Evolutionary conservation across 2,113 vertebrate genomes (phyloP).

Genomic region (zebrafish (Danio rerio)): DNA sequence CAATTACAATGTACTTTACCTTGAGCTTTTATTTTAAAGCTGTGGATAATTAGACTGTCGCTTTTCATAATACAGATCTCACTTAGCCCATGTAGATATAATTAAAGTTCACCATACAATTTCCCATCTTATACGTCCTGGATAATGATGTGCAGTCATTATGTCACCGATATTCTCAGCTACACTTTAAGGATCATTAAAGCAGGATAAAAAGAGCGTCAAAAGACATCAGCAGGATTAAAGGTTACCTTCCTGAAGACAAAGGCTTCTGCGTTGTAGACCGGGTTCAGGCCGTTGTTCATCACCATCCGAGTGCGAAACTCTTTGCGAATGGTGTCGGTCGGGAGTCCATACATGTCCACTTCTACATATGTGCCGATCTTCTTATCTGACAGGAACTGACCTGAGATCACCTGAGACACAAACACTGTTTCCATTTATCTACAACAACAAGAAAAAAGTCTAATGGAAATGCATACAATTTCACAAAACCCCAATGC

Average conservation of each 20-base stretch:
- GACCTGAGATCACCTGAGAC: slow-evolving; percentile 85
- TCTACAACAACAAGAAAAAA: too few relatives aligned
- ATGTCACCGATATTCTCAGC: neutral
- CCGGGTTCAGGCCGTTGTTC: slow-evolving; percentile 90
- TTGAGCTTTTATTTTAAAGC: too few relatives aligned
- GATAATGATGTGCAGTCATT: slow-evolving; percentile 12
- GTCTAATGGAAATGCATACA: too few relatives aligned
- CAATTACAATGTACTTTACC: too few relatives aligned
- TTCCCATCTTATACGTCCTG: neutral
- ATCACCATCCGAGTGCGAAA: slow-evolving; percentile 91
- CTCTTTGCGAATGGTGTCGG: slow-evolving; percentile 89
- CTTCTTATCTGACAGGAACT: slow-evolving; percentile 90
- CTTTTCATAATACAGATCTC: slow-evolving; percentile 12
- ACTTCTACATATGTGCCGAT: slow-evolving; percentile 89
- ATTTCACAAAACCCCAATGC: too few relatives aligned
- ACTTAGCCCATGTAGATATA: neutral
- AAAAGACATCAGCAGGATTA: neutral
- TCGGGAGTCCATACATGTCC: slow-evolving; percentile 89
- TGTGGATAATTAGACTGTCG: neutral
- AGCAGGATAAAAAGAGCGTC: neutral
- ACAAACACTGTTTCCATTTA: neutral
- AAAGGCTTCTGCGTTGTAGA: slow-evolving; percentile 88
- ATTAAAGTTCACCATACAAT: neutral
- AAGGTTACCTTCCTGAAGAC: slow-evolving; percentile 85
- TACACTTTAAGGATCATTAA: neutral